Percentiles rank a stretch among this genome's conserved stretches.
These are phyloP conservation scores for Eubucco bourcierii DNA, from an alignment of 2,113 vertebrate genomes.

Conservation along the genomic window DNA sequence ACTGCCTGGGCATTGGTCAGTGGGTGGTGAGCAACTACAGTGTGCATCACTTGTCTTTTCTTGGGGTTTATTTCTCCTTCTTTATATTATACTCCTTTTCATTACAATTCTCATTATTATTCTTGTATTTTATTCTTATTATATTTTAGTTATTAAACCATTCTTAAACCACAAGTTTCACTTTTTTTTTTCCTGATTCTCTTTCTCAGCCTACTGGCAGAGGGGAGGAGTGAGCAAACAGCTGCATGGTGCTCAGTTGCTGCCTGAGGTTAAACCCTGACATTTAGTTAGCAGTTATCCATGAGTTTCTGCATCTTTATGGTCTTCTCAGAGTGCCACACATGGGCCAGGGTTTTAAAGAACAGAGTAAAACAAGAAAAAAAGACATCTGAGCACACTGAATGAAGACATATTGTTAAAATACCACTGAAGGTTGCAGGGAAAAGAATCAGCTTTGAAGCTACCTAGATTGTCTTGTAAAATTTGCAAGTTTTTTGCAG, in stretches of 20 bases:
- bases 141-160: not conserved
- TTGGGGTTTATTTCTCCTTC: not conserved
- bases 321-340: not conserved
- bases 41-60: too few species aligned
- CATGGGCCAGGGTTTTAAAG: accelerated
- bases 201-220: not conserved
- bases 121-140: not conserved
- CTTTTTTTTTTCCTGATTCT: not conserved
- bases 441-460: not conserved
- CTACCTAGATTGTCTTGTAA: not conserved
- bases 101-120: not conserved
- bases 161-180: not conserved
- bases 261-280: not conserved
- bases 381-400: not conserved
- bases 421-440: not conserved
- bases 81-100: not conserved
- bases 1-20: too few species aligned
- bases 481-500: not conserved
- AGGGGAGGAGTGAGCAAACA: not conserved
- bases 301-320: not conserved
- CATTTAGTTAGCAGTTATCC: accelerated
- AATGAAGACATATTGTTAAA: not conserved
- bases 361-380: not conserved
- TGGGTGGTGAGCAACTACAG: too few species aligned
- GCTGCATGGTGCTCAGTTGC: not conserved